Evolutionary conservation across 2,888 invertebrate species (phyloP).

Genomic region (Megalurothrips usitatus): DNA sequence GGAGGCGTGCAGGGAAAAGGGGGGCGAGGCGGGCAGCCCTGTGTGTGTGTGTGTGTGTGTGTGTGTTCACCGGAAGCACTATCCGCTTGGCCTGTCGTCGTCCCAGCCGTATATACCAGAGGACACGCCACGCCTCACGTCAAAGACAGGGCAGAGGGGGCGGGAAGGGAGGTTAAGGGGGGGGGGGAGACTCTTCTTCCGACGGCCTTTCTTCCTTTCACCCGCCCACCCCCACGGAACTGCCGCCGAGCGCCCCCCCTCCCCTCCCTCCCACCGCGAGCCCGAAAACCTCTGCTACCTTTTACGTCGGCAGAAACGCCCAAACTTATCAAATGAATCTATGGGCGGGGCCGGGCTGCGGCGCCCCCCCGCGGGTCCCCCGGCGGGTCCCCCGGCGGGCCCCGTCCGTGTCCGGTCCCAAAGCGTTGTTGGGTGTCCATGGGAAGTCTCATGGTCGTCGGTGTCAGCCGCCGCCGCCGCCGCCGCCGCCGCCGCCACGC

Average conservation of each 20-base stretch:
- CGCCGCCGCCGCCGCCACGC: neutral
- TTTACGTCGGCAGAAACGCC: conserved; percentile 10
- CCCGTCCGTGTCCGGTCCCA: too few relatives aligned
- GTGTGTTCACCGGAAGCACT: neutral
- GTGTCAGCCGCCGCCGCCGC: neutral
- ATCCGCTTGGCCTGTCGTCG: neutral
- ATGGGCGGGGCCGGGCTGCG: conserved; percentile 27
- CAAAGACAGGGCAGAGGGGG: neutral
- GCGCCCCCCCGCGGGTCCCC: too few relatives aligned
- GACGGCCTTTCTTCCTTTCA: too few relatives aligned
- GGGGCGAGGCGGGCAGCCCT: too few relatives aligned
- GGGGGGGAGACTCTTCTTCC: neutral
- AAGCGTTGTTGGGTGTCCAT: too few relatives aligned
- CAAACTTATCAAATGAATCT: conserved; percentile 27
- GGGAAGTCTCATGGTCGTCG: too few relatives aligned
- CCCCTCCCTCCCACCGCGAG: neutral
- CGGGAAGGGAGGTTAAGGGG: too few relatives aligned
- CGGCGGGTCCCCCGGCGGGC: too few relatives aligned
- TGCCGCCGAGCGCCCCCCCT: neutral
- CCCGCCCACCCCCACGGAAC: neutral
- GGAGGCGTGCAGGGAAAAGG: too few relatives aligned
- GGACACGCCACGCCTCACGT: too few relatives aligned
- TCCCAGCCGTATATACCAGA: too few relatives aligned
- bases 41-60: neutral
- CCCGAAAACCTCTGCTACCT: neutral